These are phyloP conservation scores for Nyctereutes procyonoides DNA, from an alignment of 2,113 vertebrate species.

Conservation along the genomic window DNA sequence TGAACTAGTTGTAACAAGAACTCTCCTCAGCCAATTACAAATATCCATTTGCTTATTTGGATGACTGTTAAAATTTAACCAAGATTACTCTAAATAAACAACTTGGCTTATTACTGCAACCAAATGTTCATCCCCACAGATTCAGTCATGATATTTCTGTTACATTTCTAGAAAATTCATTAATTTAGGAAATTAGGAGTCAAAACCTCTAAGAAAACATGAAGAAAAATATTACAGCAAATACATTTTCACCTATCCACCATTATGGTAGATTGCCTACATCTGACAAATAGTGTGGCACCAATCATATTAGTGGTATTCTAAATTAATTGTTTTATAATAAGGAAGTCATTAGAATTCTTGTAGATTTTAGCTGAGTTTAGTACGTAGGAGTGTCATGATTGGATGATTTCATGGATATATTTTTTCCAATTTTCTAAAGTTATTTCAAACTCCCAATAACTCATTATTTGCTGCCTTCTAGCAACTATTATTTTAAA, in stretches of 20 bases:
- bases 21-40: neutral
- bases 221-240: neutral
- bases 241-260: neutral
- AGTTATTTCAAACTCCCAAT: neutral
- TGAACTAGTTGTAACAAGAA: conserved; percentile 23
- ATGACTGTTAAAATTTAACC: conserved; percentile 1
- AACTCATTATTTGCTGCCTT: neutral
- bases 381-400: neutral
- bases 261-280: neutral
- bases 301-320: neutral
- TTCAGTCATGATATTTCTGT: neutral
- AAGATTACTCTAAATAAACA: neutral
- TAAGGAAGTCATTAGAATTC: neutral
- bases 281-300: neutral
- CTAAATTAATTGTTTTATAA: conserved; percentile 1
- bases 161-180: neutral
- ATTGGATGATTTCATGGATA: neutral
- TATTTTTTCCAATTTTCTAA: neutral
- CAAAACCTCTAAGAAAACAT: neutral
- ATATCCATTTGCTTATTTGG: neutral
- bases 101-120: neutral
- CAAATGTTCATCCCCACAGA: neutral
- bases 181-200: neutral
- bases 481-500: conserved; percentile 16
- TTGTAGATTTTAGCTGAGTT: neutral